Evolutionary conservation across 2,888 invertebrate species (phyloP), one percentile per base, ranked within the genome.

Genomic region (Lepeophtheirus nordmannii): DNA sequence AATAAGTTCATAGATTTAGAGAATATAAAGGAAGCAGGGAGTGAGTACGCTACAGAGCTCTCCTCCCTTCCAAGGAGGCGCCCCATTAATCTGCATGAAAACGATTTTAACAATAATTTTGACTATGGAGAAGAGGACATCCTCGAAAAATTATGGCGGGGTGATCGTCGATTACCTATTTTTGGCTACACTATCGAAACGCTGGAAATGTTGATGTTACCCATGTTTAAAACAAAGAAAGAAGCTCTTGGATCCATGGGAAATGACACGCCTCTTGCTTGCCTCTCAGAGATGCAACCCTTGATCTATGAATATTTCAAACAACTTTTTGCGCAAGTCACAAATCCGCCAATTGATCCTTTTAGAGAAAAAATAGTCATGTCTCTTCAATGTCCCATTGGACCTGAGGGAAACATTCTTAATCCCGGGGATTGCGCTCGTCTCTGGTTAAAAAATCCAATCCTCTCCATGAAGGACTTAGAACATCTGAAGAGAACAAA

Each of bases 241-340:
- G 97, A 98, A 79, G 91, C 96, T 0, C 80, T 98, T 23, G 98
- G 98, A 65, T 97, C 96, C 38, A 98, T 98, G 98, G 98, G 98
- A 68, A 98, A 98, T 76, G 98, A 98, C 78, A 89, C 90, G 0
- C 97, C 98, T 0, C 78, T 98, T 70, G 98, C 98, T 10, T 98
- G 98, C 73, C 82, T 98, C 37, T 98, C 97, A 0, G 82, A 84
- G 75, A 96, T 90, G 79, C 89, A 94, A 74, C 98, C 98, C 10
- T 79, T 96, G 68, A 82, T 90, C 1, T 98, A 94, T 76, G 91
- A 91, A 71, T 98, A 98, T 77, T 98, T 98, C 80, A 97, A 98
- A 75, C 98, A 98, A 75, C 80, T 97, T 59, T 98, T 98, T 78
- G 98, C 98, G 41, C 98, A 98, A 81, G 82, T 94, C 71, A 98